A percentile compares a stretch with the other conserved stretches of the same genome.
phyloP scores from a whole-genome alignment of 2,888 invertebrate genomes.

The Pherbina coryleti region DNA sequence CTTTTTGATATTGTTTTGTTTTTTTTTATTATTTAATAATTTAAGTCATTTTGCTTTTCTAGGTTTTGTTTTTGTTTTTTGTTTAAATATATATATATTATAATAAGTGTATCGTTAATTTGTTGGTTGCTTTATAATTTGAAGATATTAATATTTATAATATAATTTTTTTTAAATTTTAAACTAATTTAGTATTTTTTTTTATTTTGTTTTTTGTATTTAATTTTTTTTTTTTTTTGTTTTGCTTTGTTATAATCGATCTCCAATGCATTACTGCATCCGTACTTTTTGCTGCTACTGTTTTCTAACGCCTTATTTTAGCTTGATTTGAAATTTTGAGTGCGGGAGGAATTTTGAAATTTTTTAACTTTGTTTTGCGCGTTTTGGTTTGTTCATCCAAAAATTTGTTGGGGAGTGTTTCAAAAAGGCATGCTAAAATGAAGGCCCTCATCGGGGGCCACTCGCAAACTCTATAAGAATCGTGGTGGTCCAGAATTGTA shows the following conservation, averaged over 20 bases:
- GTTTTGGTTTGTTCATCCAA: slow-evolving; percentile 49
- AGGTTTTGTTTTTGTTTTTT: slow-evolving; percentile 40
- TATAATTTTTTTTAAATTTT: slow-evolving; percentile 5
- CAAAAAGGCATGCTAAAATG: slow-evolving; percentile 70
- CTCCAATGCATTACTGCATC: no score
- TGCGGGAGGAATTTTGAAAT: slow-evolving; percentile 47
- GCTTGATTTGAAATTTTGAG: slow-evolving; percentile 54
- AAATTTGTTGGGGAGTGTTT: slow-evolving; percentile 44
- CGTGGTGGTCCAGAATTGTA: slow-evolving; percentile 69
- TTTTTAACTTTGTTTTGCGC: slow-evolving; percentile 41
- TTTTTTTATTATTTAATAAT: slow-evolving; percentile 36
- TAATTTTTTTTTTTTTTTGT: no score
- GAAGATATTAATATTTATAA: slow-evolving; percentile 15
- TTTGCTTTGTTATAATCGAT: no score
- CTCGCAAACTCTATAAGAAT: slow-evolving; percentile 70
- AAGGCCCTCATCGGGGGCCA: slow-evolving; percentile 69
- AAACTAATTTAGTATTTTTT: slow-evolving; percentile 11
- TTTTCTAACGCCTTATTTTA: slow-evolving; percentile 56
- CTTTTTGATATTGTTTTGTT: slow-evolving; percentile 22
- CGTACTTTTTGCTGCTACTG: background rate
- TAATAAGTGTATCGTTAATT: slow-evolving; percentile 27
- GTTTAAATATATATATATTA: slow-evolving; percentile 27
- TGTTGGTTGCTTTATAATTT: slow-evolving; percentile 30
- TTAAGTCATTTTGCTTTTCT: slow-evolving; percentile 39
- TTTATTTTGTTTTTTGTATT: background rate